These are phyloP conservation scores for Heloderma charlesbogerti DNA, from an alignment of 2,113 vertebrate species.

Conservation along the genomic window DNA sequence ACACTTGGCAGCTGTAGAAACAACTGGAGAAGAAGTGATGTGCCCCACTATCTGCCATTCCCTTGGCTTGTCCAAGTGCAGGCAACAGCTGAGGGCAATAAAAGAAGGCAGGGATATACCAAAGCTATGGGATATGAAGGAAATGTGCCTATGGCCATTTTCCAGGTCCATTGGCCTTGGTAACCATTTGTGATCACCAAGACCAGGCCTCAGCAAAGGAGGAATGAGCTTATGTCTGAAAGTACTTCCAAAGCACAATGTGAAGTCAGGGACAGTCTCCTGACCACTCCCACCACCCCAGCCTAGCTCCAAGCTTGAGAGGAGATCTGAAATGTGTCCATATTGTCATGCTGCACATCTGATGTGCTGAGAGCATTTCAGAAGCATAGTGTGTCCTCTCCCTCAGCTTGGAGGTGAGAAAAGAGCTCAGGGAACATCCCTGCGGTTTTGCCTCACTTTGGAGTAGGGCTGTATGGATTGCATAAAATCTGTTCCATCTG, in stretches of 20 bases:
- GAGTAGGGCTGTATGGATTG: too few species aligned
- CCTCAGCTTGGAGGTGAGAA: neutral
- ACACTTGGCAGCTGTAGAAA: neutral
- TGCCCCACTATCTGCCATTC: too few species aligned
- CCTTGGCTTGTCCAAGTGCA: neutral
- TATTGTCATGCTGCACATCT: neutral
- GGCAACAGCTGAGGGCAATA: neutral
- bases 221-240: neutral
- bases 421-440: neutral
- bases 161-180: neutral
- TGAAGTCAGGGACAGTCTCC: neutral
- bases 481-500: too few species aligned
- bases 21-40: neutral
- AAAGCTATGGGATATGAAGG: neutral
- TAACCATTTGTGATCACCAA: neutral
- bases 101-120: neutral
- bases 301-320: neutral
- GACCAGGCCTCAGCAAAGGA: neutral
- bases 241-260: neutral
- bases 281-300: too few species aligned
- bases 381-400: neutral
- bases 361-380: neutral
- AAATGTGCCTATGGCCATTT: neutral
- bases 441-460: neutral
- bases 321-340: neutral